Percentiles rank a stretch among this genome's conserved stretches.
Conservation (phyloP, 1,140 invertebrate species). For the Hycleus cichorii region DNA sequence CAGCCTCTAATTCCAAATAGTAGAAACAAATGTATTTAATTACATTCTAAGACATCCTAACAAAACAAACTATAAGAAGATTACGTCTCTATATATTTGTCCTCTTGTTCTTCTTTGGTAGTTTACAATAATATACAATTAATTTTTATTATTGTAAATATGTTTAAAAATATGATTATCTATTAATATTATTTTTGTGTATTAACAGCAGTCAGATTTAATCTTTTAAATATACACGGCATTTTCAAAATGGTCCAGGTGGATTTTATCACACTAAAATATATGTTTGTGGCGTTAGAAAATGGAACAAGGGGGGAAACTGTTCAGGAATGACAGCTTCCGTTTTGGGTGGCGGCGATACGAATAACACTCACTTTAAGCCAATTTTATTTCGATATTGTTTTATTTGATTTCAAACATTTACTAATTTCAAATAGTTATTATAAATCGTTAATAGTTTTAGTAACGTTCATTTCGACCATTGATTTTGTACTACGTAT, state of each 20-base stretch:
- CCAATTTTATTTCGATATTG: not conserved
- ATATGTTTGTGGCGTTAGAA: no score
- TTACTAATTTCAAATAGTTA: no score
- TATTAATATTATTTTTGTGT: no score
- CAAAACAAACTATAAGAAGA: slow-evolving; percentile 1
- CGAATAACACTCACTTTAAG: not conserved
- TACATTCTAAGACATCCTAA: slow-evolving; percentile 4
- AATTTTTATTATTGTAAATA: no score
- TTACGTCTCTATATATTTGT: no score
- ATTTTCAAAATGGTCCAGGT: slow-evolving; percentile 9
- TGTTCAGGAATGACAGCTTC: slow-evolving; percentile 7
- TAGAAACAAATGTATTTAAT: slow-evolving; percentile 5
- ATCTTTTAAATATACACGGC: no score
- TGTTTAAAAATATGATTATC: no score
- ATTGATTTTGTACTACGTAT: slow-evolving; percentile 25
- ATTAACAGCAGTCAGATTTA: no score
- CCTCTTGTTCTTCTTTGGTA: no score
- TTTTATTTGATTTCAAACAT: not conserved
- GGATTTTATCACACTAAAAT: not conserved
- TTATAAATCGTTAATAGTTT: not conserved
- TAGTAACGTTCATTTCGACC: slow-evolving; percentile 8
- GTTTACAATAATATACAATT: no score
- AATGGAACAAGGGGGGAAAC: not conserved
- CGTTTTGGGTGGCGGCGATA: not conserved
- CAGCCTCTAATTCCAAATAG: no score